Base-by-base conservation (phyloP, 2,797 vertebrate species). In the Melanotaenia trifasciata region DNA sequence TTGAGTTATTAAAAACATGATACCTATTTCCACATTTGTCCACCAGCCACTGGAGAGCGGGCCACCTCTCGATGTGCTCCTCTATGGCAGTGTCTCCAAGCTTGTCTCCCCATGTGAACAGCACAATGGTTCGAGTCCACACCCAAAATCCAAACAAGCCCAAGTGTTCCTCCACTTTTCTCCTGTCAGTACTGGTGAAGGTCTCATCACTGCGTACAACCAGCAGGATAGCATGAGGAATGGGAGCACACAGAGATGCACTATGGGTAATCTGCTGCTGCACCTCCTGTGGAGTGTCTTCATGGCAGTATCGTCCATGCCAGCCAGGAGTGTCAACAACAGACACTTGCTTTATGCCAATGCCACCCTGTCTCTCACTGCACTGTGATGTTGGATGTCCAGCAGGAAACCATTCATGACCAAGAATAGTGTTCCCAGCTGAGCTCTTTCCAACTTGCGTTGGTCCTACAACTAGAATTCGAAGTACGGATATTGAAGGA, bases 291-390 rank as follows among this genome's bases (percentile, higher is more conserved):
- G 92, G 88, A 4, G 88, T 93, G 57, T 91, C 84, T 4, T 84
- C 69, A 5, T 70, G 67, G 22, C 72, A 83, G 79, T 87, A 90
- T 58, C 90, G 83, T 32, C 89, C 80, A 32, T 92, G 67, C 91
- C 92, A 94, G 65, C 92, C 90, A 0, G 92, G 92, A n/a, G 82
- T 81, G 72, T 90, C 90, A 7, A 92, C 86, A 65, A 93, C 82
- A 35, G 64, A 74, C 30, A 87, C 76, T 36, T 9, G 78, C 58
- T 60, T 75, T 35, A 70, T 68, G 33, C 72, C 70, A 47, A 79
- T 20, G 0, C 77, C 67, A 26, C 80, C 76, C n/a, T 67, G 76
- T 53, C 82, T 84, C 63, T 64, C 72, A 1, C 64, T 68, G 70
- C 82, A 83, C n/a, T 61, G 75, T 3, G 54, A 43, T 5, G 88